phyloP scores from a whole-genome alignment of 2,113 vertebrate genomes.

The Heptranchias perlo region DNA sequence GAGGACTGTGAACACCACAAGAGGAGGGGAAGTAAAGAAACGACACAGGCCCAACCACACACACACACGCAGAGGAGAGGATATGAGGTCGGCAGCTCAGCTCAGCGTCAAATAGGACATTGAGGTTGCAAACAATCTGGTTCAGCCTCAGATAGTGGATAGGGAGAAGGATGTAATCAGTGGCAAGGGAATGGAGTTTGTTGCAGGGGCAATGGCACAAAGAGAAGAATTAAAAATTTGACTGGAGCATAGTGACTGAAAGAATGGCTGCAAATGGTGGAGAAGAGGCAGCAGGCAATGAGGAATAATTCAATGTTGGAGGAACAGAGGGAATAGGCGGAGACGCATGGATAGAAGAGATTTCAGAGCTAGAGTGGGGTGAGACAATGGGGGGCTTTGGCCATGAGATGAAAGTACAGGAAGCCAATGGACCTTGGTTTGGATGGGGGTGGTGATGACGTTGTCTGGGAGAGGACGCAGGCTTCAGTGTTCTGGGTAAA shows the following conservation, averaged over 20 bases:
- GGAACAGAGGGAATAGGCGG: neutral
- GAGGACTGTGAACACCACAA: too few relatives aligned
- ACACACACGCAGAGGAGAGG: too few relatives aligned
- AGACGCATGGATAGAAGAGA: neutral
- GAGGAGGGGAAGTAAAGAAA: too few relatives aligned
- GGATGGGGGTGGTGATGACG: neutral
- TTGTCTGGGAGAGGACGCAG: neutral
- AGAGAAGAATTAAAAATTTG: neutral
- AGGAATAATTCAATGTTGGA: neutral
- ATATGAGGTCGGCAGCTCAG: neutral
- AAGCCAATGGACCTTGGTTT: neutral
- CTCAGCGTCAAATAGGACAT: neutral
- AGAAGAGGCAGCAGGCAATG: neutral
- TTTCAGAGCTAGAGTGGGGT: too few relatives aligned
- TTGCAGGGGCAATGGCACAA: neutral
- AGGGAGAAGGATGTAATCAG: neutral
- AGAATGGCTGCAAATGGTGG: neutral
- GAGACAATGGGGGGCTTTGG: neutral
- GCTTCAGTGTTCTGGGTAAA: neutral
- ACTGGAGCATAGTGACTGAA: neutral
- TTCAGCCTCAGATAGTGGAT: neutral
- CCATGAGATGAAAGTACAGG: neutral
- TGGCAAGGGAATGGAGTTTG: neutral
- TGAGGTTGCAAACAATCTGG: neutral
- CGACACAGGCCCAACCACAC: too few relatives aligned